Percentiles rank a stretch among this genome's conserved stretches.
Conservation (phyloP, 2,797 vertebrate species). For the Calcarius lapponicus region DNA sequence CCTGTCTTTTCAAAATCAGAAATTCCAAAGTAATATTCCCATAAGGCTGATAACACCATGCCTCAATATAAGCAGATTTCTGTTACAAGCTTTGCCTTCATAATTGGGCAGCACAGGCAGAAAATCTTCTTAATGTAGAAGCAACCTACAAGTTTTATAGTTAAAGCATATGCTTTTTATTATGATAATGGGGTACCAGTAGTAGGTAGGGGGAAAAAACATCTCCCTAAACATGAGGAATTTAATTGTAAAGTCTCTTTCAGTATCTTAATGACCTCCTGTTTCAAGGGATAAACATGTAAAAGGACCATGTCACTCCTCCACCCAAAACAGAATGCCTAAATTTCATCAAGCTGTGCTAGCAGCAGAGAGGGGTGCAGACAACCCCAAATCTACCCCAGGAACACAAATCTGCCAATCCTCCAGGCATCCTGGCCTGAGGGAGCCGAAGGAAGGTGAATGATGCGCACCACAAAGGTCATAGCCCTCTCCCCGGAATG, state of each 20-base stretch:
- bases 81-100: not conserved
- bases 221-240: not conserved
- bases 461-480: fast-evolving
- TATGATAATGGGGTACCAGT: not conserved
- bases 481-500: not conserved
- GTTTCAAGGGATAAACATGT: not conserved
- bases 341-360: not conserved
- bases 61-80: not conserved
- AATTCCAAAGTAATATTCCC: not conserved
- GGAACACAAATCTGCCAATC: not conserved
- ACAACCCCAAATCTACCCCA: not conserved
- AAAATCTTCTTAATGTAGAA: not conserved
- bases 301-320: not conserved
- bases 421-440: not conserved
- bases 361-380: not conserved
- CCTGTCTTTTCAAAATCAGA: not conserved
- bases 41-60: not conserved
- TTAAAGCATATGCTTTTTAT: not conserved
- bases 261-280: not conserved
- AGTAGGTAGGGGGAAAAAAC: fast-evolving
- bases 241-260: not conserved
- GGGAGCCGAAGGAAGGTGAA: fast-evolving
- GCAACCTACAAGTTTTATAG: not conserved
- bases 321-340: not conserved
- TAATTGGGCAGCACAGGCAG: not conserved